Evolutionary conservation across 2,888 invertebrate species (phyloP), one percentile per base, ranked within the genome.

Genomic region (Anagyrus pseudococci): DNA sequence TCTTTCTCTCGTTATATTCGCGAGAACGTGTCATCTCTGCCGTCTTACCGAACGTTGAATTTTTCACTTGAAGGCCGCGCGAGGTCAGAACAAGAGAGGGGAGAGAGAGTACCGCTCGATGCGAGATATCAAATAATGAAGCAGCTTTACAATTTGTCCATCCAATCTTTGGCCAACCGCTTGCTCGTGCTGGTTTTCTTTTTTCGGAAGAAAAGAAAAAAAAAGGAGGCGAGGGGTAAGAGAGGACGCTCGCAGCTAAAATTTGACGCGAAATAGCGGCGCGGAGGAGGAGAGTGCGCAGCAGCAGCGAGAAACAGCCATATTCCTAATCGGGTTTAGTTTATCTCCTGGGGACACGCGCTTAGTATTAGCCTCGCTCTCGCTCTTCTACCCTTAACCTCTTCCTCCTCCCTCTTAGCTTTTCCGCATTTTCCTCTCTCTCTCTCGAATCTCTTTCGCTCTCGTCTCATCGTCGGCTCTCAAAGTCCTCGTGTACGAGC

Each of bases 301-400:
- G 33, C 56, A 8, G 40, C 29, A 52, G 54, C 8, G 33, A 33
- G 40, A 29, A 41, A 46, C 55, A 54, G 41, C 41, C 29, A 41
- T 22, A 26, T 48, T 64, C 60, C 68, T 75, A 74, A 77, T 75
- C 75, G 70, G 71, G 72, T 72, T 72, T 70, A 73, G 73, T 76
- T 78, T 78, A 78, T 78, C 76, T 76, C 71, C 49, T 62, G 50
- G 67, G 66, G 70, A 72, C 75, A 75, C 72, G 70, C 72, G 71
- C 65, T 70, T 69, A 71, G 72, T 72, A 70, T 71, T 71, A 69
- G 69, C 67, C 69, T 69, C 50, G 56, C 59, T 67, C 25, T 15
- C 43, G 26, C 15, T 6, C 4, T 7, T 54, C 54, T 40, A 22
- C 23, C n/a, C 25, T 2, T 41, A n/a, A n/a, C n/a, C n/a, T n/a